Percentiles rank a stretch among this genome's conserved stretches.
These are phyloP conservation scores for Erannis defoliaria DNA, from an alignment of 2,888 invertebrate genomes.

Conservation along the genomic window DNA sequence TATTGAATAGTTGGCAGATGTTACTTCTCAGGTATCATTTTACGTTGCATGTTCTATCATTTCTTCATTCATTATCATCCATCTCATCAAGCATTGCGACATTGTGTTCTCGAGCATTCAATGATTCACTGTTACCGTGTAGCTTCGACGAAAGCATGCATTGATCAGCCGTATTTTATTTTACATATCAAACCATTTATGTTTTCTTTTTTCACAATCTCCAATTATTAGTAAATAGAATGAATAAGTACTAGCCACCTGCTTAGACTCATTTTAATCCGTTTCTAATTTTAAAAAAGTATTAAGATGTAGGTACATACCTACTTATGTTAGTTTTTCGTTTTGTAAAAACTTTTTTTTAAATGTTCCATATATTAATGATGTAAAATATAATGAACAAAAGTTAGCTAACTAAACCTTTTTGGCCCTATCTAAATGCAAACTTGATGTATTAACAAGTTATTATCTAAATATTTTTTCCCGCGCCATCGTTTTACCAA, in stretches of 20 bases:
- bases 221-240: slow-evolving; percentile 18
- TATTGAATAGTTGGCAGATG: slow-evolving; percentile 65
- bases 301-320: too few species aligned
- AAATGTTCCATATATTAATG: too few species aligned
- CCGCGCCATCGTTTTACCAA: not conserved
- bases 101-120: slow-evolving; percentile 42
- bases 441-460: too few species aligned
- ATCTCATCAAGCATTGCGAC: slow-evolving; percentile 54
- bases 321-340: too few species aligned
- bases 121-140: slow-evolving; percentile 34
- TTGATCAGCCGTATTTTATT: slow-evolving; percentile 11
- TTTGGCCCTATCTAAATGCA: too few species aligned
- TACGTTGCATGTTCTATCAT: slow-evolving; percentile 78
- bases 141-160: slow-evolving; percentile 43
- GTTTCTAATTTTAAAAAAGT: not conserved
- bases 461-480: not conserved
- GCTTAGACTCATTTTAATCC: not conserved
- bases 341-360: too few species aligned
- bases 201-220: slow-evolving; percentile 39
- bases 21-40: slow-evolving; percentile 68
- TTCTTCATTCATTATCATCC: slow-evolving; percentile 56
- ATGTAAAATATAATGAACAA: too few species aligned
- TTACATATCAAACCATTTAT: slow-evolving; percentile 39
- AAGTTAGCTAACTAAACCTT: too few species aligned
- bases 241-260: not conserved